Evolutionary conservation across 2,888 invertebrate species (phyloP).

Genomic region (Carterocephalus palaemon): DNA sequence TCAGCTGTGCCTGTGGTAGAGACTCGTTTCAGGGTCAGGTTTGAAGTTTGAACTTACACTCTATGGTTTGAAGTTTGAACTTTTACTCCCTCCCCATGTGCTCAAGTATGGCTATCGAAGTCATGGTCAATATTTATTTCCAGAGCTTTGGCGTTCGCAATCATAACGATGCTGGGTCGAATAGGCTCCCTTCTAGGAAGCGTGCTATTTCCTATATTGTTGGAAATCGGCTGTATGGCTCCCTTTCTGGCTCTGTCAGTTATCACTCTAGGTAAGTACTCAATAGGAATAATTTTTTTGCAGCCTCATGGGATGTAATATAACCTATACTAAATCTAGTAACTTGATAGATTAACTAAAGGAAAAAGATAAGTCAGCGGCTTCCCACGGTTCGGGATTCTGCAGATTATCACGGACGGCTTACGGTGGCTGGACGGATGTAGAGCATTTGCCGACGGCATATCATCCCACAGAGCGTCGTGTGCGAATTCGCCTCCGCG

Average conservation of each 20-base stretch:
- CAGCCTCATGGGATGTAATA: background rate
- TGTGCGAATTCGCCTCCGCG: too few species aligned
- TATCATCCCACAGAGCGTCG: too few species aligned
- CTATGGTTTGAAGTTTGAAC: too few species aligned
- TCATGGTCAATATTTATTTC: slow-evolving; percentile 27
- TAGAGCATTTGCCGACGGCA: slow-evolving; percentile 43
- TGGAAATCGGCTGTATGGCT: slow-evolving; percentile 47
- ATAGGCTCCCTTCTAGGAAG: slow-evolving; percentile 49
- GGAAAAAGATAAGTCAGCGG: background rate
- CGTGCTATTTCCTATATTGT: slow-evolving; percentile 47
- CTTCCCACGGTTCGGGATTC: too few species aligned
- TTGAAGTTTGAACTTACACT: too few species aligned
- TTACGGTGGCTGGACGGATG: too few species aligned
- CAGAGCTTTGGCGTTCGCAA: slow-evolving; percentile 46
- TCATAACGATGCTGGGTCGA: slow-evolving; percentile 47
- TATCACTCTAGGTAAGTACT: slow-evolving; percentile 44
- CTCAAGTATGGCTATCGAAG: background rate
- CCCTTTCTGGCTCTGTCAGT: slow-evolving; percentile 45
- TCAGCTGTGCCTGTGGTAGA: too few species aligned
- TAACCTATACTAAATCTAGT: background rate
- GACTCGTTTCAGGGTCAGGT: too few species aligned
- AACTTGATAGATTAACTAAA: background rate
- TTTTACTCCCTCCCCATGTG: too few species aligned
- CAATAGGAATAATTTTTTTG: background rate
- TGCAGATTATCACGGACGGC: too few species aligned